Percentiles rank a stretch among this genome's conserved stretches.
phyloP scores from a whole-genome alignment of 2,113 vertebrate genomes.

The Clarias macrocephalus region DNA sequence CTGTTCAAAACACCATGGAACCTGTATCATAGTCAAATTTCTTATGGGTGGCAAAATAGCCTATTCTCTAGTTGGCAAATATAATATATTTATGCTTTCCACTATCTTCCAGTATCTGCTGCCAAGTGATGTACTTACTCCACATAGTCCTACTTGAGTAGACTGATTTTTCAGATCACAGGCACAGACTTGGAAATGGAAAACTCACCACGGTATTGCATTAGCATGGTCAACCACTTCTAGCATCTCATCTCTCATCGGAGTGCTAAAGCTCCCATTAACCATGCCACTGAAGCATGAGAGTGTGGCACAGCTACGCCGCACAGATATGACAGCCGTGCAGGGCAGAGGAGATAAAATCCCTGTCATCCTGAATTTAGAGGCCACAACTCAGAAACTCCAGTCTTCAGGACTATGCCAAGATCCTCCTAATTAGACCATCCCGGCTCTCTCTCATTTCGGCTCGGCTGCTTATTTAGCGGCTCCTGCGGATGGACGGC shows the following conservation, averaged over 20 bases:
- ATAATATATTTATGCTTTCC: not conserved
- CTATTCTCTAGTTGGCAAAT: not conserved
- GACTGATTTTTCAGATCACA: constrained; percentile 29
- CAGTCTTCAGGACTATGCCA: not conserved
- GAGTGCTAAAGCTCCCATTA: constrained; percentile 64
- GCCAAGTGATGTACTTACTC: not conserved
- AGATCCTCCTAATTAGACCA: constrained; percentile 16
- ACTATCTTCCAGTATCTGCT: not conserved
- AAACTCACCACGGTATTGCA: constrained; percentile 40
- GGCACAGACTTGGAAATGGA: not conserved
- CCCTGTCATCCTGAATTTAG: constrained; percentile 51
- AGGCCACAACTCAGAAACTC: constrained; percentile 5
- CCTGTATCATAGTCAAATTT: too few relatives aligned
- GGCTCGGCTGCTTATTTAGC: constrained; percentile 22
- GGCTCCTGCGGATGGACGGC: not conserved
- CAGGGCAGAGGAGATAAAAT: constrained; percentile 45
- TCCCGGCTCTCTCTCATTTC: constrained; percentile 3
- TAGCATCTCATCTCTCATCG: constrained; percentile 55
- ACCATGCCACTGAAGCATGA: constrained; percentile 62
- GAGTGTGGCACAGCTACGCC: constrained; percentile 50
- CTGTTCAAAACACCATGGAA: too few relatives aligned
- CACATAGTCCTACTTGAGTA: not conserved
- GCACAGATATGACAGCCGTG: constrained; percentile 50
- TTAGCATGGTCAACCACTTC: constrained; percentile 58
- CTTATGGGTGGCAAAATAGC: not conserved